Evolutionary conservation across 2,888 invertebrate genomes (phyloP), one percentile per base, ranked within the genome.

Genomic region (Catocala nupta): DNA sequence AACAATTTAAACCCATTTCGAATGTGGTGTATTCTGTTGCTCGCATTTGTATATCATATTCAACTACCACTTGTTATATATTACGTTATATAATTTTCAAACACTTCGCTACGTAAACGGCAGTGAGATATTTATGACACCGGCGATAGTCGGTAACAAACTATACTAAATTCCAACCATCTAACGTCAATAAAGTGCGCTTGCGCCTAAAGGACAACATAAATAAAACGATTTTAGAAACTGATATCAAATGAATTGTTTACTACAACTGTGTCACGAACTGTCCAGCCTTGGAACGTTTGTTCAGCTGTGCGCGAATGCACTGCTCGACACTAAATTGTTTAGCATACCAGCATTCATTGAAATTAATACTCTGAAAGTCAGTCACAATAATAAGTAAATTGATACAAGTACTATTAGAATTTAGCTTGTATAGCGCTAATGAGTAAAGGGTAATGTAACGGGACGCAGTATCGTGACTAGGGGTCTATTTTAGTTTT

Each of bases 271-370:
- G 68, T 77, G 83, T 82, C 83, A 83, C 79, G 81, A 84, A 69
- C 70, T 68, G 77, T 74, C 71, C 78, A 83, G 80, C 88, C 89
- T 87, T 88, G 85, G 77, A 73, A 78, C 70, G 80, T 88, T 89
- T 88, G 82, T 81, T 79, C 89, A 90, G 89, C 89, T 89, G 89
- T 82, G 71, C 71, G 67, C 59, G 54, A 68, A 69, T 76, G 72
- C 77, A 67, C 68, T 64, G 65, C 64, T 74, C 69, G 56, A 70
- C 61, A 70, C 72, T 66, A 65, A 70, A 77, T 75, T 74, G 74
- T 74, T 76, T 77, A 70, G 64, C 74, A 77, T 74, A 68, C 64
- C 72, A 54, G 58, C 62, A 60, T 51, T 65, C 55, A 48, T 72
- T 72, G 74, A 68, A 67, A 76, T 70, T 70, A 67, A 76, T 76